Evolutionary conservation across 2,888 invertebrate genomes (phyloP).

Genomic region (Charanyca ferruginea): DNA sequence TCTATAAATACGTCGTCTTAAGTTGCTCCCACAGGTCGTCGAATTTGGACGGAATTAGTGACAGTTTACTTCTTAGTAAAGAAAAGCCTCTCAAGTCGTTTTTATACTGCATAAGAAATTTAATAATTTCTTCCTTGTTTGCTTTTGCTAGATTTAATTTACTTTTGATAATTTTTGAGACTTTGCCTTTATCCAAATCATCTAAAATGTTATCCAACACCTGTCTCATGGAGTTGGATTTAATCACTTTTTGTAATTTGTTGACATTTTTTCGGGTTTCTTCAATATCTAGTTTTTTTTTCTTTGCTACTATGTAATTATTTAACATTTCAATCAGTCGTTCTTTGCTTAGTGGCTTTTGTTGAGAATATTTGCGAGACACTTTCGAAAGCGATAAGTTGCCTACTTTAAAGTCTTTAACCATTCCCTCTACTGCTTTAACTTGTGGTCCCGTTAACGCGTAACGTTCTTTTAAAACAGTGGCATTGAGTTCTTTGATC

Average conservation of each 20-base stretch:
- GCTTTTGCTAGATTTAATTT: conserved; percentile 23
- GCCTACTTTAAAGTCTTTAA: conserved; percentile 27
- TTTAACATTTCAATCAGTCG: conserved; percentile 27
- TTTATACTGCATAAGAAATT: conserved; percentile 15
- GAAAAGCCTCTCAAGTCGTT: conserved; percentile 33
- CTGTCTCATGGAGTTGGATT: conserved; percentile 14
- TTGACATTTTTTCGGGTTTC: conserved; percentile 15
- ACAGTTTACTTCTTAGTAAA: conserved; percentile 25
- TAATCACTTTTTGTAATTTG: conserved; percentile 19
- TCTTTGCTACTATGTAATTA: conserved; percentile 32
- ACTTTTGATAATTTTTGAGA: conserved; percentile 17
- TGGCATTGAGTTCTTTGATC: conserved; percentile 16
- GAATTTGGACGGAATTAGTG: conserved; percentile 24
- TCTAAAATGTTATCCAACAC: conserved; percentile 27
- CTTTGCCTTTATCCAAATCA: conserved; percentile 29
- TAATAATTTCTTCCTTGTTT: conserved; percentile 11
- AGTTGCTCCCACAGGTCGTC: neutral
- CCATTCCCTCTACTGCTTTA: conserved; percentile 21
- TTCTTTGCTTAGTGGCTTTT: conserved; percentile 17
- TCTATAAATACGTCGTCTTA: neutral
- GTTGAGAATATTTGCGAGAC: neutral
- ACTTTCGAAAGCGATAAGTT: conserved; percentile 16
- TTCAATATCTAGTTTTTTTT: conserved; percentile 17
- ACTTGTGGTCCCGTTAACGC: conserved; percentile 26
- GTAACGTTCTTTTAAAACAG: conserved; percentile 32